Evolutionary conservation across 1,140 invertebrate genomes (phyloP).

Genomic region (Vollenhovia emeryi): DNA sequence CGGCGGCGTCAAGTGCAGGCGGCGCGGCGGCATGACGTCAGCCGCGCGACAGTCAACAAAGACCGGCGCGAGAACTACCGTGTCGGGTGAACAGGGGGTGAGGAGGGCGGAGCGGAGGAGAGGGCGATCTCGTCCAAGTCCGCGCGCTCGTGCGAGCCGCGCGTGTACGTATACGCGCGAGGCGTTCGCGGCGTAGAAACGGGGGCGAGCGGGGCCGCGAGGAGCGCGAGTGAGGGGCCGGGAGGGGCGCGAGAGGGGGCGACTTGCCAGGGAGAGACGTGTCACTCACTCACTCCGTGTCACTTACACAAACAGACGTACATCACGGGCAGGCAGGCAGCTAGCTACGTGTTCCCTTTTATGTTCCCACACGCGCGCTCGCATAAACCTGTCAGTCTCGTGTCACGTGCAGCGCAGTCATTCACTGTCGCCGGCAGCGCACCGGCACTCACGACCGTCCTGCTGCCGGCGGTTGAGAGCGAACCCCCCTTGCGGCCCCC

Average conservation of each 20-base stretch:
- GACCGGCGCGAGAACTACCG: slow-evolving; percentile 65
- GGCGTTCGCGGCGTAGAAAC: slow-evolving; percentile 3
- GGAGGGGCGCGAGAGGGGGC: slow-evolving; percentile 44
- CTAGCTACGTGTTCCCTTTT: slow-evolving; percentile 84
- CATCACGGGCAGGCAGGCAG: slow-evolving; percentile 82
- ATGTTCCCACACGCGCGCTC: slow-evolving; percentile 84
- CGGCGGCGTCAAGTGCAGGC: slow-evolving; percentile 79
- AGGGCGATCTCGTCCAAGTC: slow-evolving; percentile 46
- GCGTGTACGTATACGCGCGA: background rate
- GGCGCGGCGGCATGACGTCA: slow-evolving; percentile 75
- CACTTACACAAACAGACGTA: slow-evolving; percentile 86
- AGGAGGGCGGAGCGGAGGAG: slow-evolving; percentile 58
- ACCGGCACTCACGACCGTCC: slow-evolving; percentile 77
- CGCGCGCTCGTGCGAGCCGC: background rate
- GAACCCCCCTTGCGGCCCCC: slow-evolving; percentile 39
- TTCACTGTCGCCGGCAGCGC: slow-evolving; percentile 84
- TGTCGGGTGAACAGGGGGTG: slow-evolving; percentile 44
- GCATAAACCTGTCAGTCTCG: slow-evolving; percentile 86
- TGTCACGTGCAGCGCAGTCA: slow-evolving; percentile 85
- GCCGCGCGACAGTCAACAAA: slow-evolving; percentile 76
- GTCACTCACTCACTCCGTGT: slow-evolving; percentile 84
- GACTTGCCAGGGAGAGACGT: slow-evolving; percentile 73
- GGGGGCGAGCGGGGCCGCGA: background rate
- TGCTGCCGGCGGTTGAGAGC: slow-evolving; percentile 70
- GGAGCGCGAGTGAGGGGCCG: slow-evolving; percentile 41